Percentiles rank a stretch among this genome's conserved stretches.
Conservation (phyloP, 2,888 invertebrate species). For the Rhaphigaster nebulosa region DNA sequence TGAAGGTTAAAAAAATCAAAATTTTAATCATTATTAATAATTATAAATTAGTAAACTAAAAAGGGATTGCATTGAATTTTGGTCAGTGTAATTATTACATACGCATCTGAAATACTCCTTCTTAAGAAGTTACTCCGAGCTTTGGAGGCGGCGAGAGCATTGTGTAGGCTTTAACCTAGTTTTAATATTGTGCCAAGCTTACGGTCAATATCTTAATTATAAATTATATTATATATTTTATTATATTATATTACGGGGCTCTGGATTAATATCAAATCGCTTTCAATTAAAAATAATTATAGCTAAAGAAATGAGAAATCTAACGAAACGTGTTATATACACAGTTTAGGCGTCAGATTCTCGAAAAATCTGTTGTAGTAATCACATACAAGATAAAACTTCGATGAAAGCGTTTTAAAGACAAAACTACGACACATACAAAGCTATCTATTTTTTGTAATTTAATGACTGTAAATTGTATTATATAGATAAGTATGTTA, state of each 20-base stretch:
- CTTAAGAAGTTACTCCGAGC: neutral
- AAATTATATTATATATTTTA: no score
- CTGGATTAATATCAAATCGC: no score
- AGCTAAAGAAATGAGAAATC: no score
- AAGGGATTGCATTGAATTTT: neutral
- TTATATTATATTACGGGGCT: no score
- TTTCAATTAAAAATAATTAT: no score
- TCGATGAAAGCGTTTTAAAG: neutral
- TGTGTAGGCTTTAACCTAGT: neutral
- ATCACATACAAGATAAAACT: neutral
- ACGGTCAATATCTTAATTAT: constrained; percentile 33
- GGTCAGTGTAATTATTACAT: neutral
- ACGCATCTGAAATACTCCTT: neutral
- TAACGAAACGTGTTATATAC: no score
- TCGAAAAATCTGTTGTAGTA: neutral
- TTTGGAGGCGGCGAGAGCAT: neutral
- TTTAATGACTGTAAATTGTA: neutral
- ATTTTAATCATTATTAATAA: no score
- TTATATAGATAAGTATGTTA: no score
- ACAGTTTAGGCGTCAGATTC: no score
- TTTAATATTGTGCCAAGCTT: neutral
- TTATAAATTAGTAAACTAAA: no score
- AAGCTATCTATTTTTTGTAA: neutral
- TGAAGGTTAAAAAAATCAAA: no score
- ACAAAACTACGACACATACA: neutral